Percentiles rank a stretch among this genome's conserved stretches.
phyloP scores from a whole-genome alignment of 2,797 vertebrate species.

The Sebastes vulpes region DNA sequence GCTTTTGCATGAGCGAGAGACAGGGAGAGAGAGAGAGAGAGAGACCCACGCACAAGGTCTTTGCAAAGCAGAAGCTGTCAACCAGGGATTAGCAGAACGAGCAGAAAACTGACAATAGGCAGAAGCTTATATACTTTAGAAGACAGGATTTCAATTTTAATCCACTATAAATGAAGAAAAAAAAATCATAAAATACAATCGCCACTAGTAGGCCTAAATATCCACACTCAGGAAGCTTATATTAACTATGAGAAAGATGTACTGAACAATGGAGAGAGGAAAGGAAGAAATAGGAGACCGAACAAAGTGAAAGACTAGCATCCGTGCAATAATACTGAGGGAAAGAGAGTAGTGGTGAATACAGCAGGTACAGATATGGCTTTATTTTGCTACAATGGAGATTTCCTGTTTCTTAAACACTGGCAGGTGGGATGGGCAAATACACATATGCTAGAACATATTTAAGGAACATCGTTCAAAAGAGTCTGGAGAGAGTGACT shows the following conservation, averaged over 20 bases:
- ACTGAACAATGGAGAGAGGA: slow-evolving; percentile 16
- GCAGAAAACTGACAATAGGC: slow-evolving; percentile 78
- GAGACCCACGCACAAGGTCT: slow-evolving; percentile 63
- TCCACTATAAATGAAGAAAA: slow-evolving; percentile 78
- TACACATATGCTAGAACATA: neutral
- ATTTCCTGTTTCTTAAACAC: neutral
- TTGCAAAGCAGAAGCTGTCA: slow-evolving; percentile 79
- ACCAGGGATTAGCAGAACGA: slow-evolving; percentile 82
- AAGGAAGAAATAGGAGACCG: neutral
- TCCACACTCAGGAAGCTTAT: slow-evolving; percentile 38
- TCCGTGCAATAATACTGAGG: neutral
- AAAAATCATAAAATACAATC: slow-evolving; percentile 63
- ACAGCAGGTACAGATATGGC: neutral
- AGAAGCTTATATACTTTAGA: slow-evolving; percentile 81
- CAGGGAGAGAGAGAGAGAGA: slow-evolving; percentile 30
- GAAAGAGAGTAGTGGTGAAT: neutral
- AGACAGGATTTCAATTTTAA: slow-evolving; percentile 82
- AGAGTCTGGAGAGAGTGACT: neutral
- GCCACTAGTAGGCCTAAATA: slow-evolving; percentile 58
- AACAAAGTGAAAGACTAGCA: neutral
- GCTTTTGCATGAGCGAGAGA: slow-evolving; percentile 25
- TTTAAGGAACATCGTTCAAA: neutral
- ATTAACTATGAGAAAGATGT: slow-evolving; percentile 38
- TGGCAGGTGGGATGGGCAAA: neutral
- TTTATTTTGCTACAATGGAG: neutral